Base-by-base conservation (phyloP, 2,797 vertebrate genomes). In the Ctenosaura bakeri region DNA sequence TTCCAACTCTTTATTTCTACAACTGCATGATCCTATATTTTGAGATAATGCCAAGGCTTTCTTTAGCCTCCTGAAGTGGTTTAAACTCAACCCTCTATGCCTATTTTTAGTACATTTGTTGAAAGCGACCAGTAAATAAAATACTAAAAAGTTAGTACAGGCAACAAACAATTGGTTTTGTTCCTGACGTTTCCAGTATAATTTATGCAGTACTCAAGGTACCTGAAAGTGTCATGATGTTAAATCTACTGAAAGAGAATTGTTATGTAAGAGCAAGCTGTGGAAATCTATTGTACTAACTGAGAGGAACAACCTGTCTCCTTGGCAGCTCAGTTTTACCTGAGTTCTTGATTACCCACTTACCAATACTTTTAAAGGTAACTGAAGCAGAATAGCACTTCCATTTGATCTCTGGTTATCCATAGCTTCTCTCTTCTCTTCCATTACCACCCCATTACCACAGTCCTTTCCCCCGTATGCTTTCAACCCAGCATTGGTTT, bases 171-270 rank as follows among this genome's bases (percentile, higher is more conserved):
- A 35, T 46, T 46, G 29, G 66, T 24, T 73, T 76, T 26, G 32
- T 82, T 38, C 38, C 26, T 82, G 62, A 59, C 38, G 50, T 74
- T 89, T 76, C 38, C 88, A 74, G 54, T 73, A 74, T 46, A 83
- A 50, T 83, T 42, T 42, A 62, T 77, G 59, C 26, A 62, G 20
- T 18, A 52, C 5, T 84, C 42, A 54, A 35, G n/a, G 59, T 64
- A 8, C 42, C 32, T 74, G 54, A 35, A 50, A 89, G 16, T 62
- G 83, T 76, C 56, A 62, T 6, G 14, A 18, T 66, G 42, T 77
- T 77, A 64, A 66, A 77, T 52, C n/a, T 42, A 32, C 73, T 78
- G 46, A 64, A 89, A 85, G 16, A 66, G 73, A 89, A 85, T 38
- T 2, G 81, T 77, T 84, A 66, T 54, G 18, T 69, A 84, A 89